A percentile compares a stretch with the other conserved stretches of the same genome.
Conservation (phyloP, 1,140 invertebrate species). For the Druon quercuslanigerum region DNA sequence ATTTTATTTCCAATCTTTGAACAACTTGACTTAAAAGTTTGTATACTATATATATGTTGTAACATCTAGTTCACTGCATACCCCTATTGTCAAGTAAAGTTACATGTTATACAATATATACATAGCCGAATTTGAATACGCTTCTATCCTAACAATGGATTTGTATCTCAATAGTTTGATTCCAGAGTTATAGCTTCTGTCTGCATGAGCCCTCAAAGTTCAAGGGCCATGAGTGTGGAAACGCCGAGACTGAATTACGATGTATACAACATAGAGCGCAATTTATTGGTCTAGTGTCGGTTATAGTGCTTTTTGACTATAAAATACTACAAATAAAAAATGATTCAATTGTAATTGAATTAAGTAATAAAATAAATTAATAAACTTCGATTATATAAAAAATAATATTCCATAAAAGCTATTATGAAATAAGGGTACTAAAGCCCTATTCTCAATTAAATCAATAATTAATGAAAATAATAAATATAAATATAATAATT, state of each 20-base stretch:
- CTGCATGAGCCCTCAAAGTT: neutral
- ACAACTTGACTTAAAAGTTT: constrained; percentile 11
- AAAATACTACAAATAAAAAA: no score
- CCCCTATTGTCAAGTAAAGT: neutral
- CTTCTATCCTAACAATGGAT: constrained; percentile 2
- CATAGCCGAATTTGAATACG: neutral
- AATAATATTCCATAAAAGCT: no score
- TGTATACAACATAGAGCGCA: neutral
- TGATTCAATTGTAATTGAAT: no score
- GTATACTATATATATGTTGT: neutral
- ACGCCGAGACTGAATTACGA: neutral
- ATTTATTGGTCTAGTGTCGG: neutral
- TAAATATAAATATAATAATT: no score
- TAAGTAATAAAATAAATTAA: no score
- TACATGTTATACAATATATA: neutral
- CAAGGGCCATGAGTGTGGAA: neutral
- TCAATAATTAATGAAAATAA: no score
- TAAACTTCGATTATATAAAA: no score
- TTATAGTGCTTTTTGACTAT: no score
- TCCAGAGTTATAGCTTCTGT: neutral
- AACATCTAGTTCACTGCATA: neutral
- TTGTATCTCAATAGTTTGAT: constrained; percentile 10
- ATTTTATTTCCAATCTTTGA: neutral
- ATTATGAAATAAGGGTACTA: no score
- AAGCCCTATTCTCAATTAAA: no score